phyloP scores from a whole-genome alignment of 2,113 vertebrate species.

The Callaeas wilsoni region DNA sequence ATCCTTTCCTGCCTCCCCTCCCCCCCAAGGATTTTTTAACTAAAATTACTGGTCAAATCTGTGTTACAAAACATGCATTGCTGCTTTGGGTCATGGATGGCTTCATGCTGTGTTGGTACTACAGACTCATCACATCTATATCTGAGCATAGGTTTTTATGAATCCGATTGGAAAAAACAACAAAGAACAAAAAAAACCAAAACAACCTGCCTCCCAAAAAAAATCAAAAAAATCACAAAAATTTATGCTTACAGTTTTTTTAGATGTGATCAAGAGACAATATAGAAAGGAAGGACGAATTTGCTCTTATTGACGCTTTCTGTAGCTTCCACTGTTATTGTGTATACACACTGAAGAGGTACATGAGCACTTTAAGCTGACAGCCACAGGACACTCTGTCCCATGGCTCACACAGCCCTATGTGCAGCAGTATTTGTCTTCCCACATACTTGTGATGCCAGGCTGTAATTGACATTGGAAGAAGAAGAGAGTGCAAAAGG shows the following conservation, averaged over 20 bases:
- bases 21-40: rapidly evolving
- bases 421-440: background rate
- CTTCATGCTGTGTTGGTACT: background rate
- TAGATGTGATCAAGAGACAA: background rate
- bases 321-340: background rate
- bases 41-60: background rate
- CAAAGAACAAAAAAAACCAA: background rate
- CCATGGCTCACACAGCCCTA: background rate
- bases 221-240: background rate
- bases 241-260: background rate
- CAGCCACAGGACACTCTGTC: background rate
- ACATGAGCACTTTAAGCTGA: background rate
- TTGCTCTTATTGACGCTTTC: background rate
- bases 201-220: background rate
- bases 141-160: background rate
- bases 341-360: background rate
- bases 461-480: background rate
- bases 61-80: background rate
- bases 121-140: background rate
- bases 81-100: background rate
- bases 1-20: rapidly evolving
- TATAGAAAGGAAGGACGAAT: background rate
- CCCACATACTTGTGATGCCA: background rate
- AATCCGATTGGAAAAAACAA: background rate
- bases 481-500: background rate